These are phyloP conservation scores for Eurystomus gularis DNA, from an alignment of 2,113 vertebrate species.

Conservation along the genomic window DNA sequence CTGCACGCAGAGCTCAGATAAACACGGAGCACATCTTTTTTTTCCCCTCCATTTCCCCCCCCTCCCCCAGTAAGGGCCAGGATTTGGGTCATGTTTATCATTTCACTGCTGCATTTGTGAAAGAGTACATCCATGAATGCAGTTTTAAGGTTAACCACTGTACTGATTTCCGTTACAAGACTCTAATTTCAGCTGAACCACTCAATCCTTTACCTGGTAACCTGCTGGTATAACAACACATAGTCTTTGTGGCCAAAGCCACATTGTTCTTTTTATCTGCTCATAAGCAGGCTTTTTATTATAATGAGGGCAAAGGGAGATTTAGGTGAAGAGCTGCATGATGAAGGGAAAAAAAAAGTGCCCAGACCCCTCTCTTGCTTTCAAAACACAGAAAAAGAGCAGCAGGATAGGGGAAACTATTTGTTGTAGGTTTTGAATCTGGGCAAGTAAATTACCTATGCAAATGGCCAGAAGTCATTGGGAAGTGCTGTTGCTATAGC, in stretches of 20 bases:
- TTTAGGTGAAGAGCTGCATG: not conserved
- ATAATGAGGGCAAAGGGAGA: not conserved
- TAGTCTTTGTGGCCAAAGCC: not conserved
- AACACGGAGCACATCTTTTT: not conserved
- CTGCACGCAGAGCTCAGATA: not conserved
- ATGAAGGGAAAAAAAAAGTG: not conserved
- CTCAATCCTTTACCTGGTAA: conserved; percentile 20
- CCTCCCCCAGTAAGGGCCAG: not conserved
- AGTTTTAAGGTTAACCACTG: conserved; percentile 47
- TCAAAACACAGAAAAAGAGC: not conserved
- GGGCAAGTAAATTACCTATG: not conserved
- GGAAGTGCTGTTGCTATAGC: not conserved
- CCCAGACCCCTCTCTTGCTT: not conserved
- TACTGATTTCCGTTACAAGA: conserved; percentile 5
- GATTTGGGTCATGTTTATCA: conserved; percentile 47
- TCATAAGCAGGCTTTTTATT: not conserved
- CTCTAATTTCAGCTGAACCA: conserved; percentile 5
- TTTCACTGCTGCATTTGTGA: conserved; percentile 26
- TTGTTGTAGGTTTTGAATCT: not conserved
- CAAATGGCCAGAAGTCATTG: not conserved
- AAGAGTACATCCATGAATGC: not conserved
- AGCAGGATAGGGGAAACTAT: not conserved
- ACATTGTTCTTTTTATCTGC: not conserved
- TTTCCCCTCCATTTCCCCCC: not conserved
- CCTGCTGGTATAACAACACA: conserved; percentile 16